phyloP scores from a whole-genome alignment of 2,888 invertebrate genomes.

The Cryptus viduatorius region DNA sequence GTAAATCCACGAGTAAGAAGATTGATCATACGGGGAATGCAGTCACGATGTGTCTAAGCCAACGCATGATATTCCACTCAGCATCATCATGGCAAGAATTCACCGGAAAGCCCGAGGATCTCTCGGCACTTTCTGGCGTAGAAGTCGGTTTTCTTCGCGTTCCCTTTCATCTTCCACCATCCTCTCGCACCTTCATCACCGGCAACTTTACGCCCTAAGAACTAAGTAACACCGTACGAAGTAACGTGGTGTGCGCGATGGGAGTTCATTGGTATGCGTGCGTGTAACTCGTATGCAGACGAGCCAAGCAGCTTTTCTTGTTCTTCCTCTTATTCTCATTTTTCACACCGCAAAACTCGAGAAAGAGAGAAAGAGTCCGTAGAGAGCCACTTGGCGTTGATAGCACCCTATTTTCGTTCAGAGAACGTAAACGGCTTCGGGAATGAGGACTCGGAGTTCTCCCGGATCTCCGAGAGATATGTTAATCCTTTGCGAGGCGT shows the following conservation, averaged over 20 bases:
- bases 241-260: too few relatives aligned
- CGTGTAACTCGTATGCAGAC: constrained; percentile 61
- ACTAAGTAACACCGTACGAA: constrained; percentile 47
- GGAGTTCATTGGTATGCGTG: not conserved
- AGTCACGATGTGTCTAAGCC: constrained; percentile 35
- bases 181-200: constrained; percentile 65
- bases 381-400: constrained; percentile 59
- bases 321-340: constrained; percentile 32
- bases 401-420: constrained; percentile 56
- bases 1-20: constrained; percentile 52
- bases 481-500: constrained; percentile 57
- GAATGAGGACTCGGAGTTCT: constrained; percentile 19
- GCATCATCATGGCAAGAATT: constrained; percentile 59
- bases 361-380: not conserved
- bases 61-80: constrained; percentile 64
- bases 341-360: constrained; percentile 66
- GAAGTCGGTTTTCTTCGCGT: constrained; percentile 58
- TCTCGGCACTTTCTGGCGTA: constrained; percentile 43
- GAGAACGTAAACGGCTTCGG: constrained; percentile 45
- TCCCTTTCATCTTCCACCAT: constrained; percentile 71
- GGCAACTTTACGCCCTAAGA: constrained; percentile 62
- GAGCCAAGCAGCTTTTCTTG: constrained; percentile 51
- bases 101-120: constrained; percentile 59
- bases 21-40: constrained; percentile 70
- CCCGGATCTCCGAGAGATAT: constrained; percentile 55